These are phyloP conservation scores for Plectus sambesii DNA, from an alignment of 1,140 invertebrate species.

Conservation along the genomic window DNA sequence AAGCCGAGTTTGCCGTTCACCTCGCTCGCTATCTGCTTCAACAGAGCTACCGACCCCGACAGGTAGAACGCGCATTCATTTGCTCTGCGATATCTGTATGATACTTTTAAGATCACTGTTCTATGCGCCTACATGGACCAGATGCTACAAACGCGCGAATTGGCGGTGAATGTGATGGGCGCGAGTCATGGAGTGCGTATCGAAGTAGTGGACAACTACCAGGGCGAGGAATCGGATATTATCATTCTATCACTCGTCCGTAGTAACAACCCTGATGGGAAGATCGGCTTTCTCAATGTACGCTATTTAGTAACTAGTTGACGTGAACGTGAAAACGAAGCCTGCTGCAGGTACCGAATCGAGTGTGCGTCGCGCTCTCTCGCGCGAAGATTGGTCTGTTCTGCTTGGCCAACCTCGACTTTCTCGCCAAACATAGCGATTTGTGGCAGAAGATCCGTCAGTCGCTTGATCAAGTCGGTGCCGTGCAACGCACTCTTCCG, in stretches of 20 bases:
- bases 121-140: conserved; percentile 49
- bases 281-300: conserved; percentile 61
- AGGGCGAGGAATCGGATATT: conserved; percentile 73
- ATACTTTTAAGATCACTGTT: conserved; percentile 47
- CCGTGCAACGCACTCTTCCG: conserved; percentile 31
- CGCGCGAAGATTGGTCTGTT: conserved; percentile 62
- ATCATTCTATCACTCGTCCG: conserved; percentile 69
- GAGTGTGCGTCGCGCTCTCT: conserved; percentile 71
- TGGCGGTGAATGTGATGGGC: conserved; percentile 19
- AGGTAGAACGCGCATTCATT: conserved; percentile 18
- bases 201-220: conserved; percentile 66
- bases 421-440: conserved; percentile 47
- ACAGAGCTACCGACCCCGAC: conserved; percentile 40
- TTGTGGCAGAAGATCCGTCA: conserved; percentile 48
- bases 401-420: conserved; percentile 59
- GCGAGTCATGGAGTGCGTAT: conserved; percentile 47
- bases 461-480: conserved; percentile 26
- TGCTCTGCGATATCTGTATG: neutral
- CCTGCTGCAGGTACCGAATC: conserved; percentile 56
- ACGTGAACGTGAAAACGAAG: no score
- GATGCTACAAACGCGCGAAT: conserved; percentile 32
- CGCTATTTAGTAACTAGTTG: neutral
- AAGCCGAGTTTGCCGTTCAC: conserved; percentile 42
- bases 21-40: conserved; percentile 46
- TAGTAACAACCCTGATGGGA: conserved; percentile 56